A percentile compares a stretch with the other conserved stretches of the same genome.
Conservation (phyloP, 2,797 vertebrate genomes). For the Periophthalmus magnuspinnatus region DNA sequence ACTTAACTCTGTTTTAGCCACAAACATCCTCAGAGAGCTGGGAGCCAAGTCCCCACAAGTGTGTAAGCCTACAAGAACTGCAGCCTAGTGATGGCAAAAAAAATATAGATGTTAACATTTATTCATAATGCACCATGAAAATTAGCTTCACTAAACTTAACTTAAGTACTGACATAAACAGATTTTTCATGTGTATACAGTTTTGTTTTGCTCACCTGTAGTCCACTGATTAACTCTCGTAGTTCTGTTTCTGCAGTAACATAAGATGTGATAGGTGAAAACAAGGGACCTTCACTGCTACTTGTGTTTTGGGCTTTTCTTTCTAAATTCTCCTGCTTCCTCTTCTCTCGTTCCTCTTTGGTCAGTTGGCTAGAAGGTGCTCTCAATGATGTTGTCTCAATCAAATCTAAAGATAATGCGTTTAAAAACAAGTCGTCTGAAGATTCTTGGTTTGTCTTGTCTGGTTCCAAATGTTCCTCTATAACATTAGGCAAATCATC, state of each 20-base stretch:
- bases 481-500: conserved; percentile 14
- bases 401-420: conserved; percentile 76
- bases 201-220: conserved; percentile 80
- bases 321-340: conserved; percentile 83
- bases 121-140: neutral
- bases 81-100: conserved; percentile 76
- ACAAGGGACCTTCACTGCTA: conserved; percentile 70
- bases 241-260: conserved; percentile 92
- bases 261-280: conserved; percentile 88
- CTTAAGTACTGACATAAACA: neutral
- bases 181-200: conserved; percentile 7
- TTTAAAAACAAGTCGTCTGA: conserved; percentile 68
- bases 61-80: conserved; percentile 92
- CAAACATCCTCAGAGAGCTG: conserved; percentile 85
- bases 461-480: conserved; percentile 29
- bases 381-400: conserved; percentile 69
- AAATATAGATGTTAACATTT: neutral
- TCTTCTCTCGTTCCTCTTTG: conserved; percentile 80
- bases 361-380: conserved; percentile 69
- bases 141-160: neutral
- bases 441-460: conserved; percentile 22
- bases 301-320: conserved; percentile 70
- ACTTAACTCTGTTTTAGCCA: conserved; percentile 85
- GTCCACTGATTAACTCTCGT: conserved; percentile 83
- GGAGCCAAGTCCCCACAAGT: conserved; percentile 94